Percentiles rank a stretch among this genome's conserved stretches.
phyloP scores from a whole-genome alignment of 2,113 vertebrate species.

The Sebastes schlegelii region DNA sequence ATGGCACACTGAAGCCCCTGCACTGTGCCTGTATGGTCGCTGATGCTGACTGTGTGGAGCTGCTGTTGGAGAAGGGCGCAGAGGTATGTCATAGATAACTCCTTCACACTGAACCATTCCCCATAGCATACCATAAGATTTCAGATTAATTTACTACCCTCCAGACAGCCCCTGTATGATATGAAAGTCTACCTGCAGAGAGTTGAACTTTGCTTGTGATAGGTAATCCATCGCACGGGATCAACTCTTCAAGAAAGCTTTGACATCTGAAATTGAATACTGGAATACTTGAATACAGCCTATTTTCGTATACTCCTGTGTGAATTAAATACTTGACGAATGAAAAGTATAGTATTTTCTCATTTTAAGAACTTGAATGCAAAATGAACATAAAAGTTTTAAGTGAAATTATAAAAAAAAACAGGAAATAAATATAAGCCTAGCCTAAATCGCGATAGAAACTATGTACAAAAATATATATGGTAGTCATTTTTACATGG shows the following conservation, averaged over 20 bases:
- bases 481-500: too few relatives aligned
- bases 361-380: too few relatives aligned
- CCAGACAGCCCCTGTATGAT: neutral
- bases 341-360: too few relatives aligned
- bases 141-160: neutral
- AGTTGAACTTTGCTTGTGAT: neutral
- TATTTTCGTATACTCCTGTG: too few relatives aligned
- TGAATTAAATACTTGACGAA: too few relatives aligned
- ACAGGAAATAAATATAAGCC: too few relatives aligned
- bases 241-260: neutral
- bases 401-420: too few relatives aligned
- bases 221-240: neutral
- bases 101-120: neutral
- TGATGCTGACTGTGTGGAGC: conserved; percentile 94
- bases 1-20: conserved; percentile 95
- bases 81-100: conserved; percentile 84
- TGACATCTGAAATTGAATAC: neutral
- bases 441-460: too few relatives aligned
- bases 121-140: neutral
- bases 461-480: too few relatives aligned
- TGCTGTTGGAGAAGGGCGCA: conserved; percentile 95
- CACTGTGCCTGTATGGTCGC: conserved; percentile 99
- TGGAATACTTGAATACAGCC: too few relatives aligned
- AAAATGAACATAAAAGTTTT: too few relatives aligned
- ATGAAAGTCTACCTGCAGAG: neutral